phyloP scores from a whole-genome alignment of 2,888 invertebrate genomes.

The Acrobasis repandana region DNA sequence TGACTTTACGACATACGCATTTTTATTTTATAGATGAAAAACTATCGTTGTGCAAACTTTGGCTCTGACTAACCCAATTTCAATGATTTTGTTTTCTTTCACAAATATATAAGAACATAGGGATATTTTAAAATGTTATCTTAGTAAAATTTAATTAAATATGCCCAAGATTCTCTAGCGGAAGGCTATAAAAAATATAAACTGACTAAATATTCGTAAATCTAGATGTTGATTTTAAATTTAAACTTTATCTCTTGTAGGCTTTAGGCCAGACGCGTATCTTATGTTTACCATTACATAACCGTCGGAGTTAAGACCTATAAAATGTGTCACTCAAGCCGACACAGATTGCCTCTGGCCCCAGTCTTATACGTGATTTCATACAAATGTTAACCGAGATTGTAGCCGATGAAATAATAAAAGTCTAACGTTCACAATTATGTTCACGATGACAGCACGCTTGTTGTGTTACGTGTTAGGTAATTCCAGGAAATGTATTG shows the following conservation, averaged over 20 bases:
- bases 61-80: too few species aligned
- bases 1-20: too few species aligned
- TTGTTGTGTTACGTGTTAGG: conserved; percentile 7
- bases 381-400: conserved; percentile 3
- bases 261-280: neutral
- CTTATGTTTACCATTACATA: neutral
- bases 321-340: neutral
- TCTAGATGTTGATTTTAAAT: neutral
- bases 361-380: neutral
- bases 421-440: conserved; percentile 19
- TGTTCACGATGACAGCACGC: conserved; percentile 11
- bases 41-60: neutral
- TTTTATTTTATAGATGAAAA: neutral
- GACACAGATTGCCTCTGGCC: neutral
- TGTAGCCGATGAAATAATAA: conserved; percentile 11
- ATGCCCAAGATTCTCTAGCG: too few species aligned
- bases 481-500: conserved; percentile 2
- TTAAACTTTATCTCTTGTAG: neutral
- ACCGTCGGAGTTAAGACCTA: neutral
- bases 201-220: neutral
- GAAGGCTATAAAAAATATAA: neutral
- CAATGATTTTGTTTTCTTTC: too few species aligned
- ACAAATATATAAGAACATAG: too few species aligned
- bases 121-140: too few species aligned
- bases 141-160: too few species aligned